phyloP scores from a whole-genome alignment of 2,113 vertebrate species.

The Caracal caracal region DNA sequence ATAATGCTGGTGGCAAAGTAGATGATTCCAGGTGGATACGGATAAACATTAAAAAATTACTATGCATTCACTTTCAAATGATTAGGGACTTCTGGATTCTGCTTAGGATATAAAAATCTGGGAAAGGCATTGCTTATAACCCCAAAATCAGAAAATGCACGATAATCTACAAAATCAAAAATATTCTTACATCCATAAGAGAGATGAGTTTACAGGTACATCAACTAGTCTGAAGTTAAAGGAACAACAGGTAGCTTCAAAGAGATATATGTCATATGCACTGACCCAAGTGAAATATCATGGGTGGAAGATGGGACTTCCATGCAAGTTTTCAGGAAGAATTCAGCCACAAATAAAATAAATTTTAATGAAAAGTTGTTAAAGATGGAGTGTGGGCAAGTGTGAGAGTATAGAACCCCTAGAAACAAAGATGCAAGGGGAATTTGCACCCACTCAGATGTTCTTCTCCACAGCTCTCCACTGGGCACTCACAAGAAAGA shows the following conservation, averaged over 20 bases:
- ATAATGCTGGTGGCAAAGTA: background rate
- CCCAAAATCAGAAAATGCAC: background rate
- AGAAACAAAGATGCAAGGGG: background rate
- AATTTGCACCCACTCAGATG: background rate
- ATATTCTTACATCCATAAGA: background rate
- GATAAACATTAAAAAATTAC: background rate
- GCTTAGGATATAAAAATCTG: background rate
- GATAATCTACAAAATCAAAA: background rate
- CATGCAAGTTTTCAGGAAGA: background rate
- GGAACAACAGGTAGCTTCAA: background rate
- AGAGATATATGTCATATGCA: background rate
- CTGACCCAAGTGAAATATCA: background rate
- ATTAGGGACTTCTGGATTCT: background rate
- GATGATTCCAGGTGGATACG: background rate
- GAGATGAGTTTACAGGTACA: background rate
- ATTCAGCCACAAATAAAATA: background rate
- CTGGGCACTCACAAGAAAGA: background rate
- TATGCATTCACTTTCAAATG: background rate
- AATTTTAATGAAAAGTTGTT: background rate
- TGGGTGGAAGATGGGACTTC: background rate
- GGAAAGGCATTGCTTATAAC: background rate
- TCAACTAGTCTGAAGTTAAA: background rate
- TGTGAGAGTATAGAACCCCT: background rate
- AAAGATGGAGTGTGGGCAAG: background rate
- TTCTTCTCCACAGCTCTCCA: background rate